Evolutionary conservation across 2,113 vertebrate species (phyloP).

Genomic region (Bubo bubo): DNA sequence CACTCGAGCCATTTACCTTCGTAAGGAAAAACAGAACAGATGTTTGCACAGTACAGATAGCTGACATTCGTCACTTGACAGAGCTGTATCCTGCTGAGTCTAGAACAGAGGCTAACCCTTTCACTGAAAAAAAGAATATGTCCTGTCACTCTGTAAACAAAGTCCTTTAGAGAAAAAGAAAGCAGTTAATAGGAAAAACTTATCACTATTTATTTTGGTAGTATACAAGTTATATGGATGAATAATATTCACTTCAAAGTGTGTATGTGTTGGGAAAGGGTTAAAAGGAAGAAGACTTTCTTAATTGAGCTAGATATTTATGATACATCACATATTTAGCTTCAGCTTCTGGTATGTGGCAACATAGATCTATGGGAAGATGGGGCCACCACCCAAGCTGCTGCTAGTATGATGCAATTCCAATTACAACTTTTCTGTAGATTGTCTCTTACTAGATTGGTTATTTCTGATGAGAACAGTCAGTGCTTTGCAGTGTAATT

Average conservation of each 20-base stretch:
- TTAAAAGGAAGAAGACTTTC: neutral
- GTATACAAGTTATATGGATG: neutral
- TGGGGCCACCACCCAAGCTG: neutral
- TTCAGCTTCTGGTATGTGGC: neutral
- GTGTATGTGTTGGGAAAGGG: neutral
- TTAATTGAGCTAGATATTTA: neutral
- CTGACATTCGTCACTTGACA: neutral
- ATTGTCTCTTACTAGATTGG: neutral
- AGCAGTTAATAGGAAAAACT: neutral
- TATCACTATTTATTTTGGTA: neutral
- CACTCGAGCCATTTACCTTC: neutral
- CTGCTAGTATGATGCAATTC: neutral
- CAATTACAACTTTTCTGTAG: neutral
- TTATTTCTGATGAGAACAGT: neutral
- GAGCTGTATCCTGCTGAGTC: neutral
- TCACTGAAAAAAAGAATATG: neutral
- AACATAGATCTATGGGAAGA: neutral
- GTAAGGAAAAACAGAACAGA: neutral
- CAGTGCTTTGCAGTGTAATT: slow-evolving; percentile 3
- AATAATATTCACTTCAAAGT: neutral
- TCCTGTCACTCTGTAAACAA: neutral
- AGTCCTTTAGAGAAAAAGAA: neutral
- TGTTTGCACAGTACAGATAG: neutral
- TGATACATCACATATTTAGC: neutral
- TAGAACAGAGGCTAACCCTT: neutral